Evolutionary conservation across 2,797 vertebrate species (phyloP).

Genomic region (Hemibagrus guttatus): DNA sequence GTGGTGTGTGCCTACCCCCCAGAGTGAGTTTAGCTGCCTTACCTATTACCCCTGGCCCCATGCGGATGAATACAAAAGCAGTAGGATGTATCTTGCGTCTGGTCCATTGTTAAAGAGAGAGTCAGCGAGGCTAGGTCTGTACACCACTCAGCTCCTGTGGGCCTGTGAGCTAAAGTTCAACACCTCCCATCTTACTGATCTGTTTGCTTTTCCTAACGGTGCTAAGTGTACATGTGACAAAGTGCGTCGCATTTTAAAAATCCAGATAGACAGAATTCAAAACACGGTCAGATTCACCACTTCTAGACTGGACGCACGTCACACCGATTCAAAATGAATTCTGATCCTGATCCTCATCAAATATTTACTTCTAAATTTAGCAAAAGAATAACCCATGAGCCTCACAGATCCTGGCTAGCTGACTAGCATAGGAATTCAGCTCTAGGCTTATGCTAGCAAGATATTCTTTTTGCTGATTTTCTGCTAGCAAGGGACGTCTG

Average conservation of each 20-base stretch:
- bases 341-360: background rate
- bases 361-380: background rate
- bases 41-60: constrained; percentile 75
- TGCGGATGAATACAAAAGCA: constrained; percentile 73
- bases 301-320: background rate
- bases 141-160: background rate
- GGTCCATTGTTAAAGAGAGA: constrained; percentile 74
- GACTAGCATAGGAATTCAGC: background rate
- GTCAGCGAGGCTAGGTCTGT: constrained; percentile 66
- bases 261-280: background rate
- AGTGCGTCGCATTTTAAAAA: background rate
- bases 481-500: background rate
- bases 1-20: constrained; percentile 59
- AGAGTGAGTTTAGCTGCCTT: constrained; percentile 69
- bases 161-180: background rate
- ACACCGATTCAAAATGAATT: background rate
- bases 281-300: background rate
- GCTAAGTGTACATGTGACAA: background rate
- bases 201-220: constrained; percentile 38
- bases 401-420: background rate
- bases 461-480: too few species aligned
- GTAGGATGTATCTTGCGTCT: constrained; percentile 71
- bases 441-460: background rate
- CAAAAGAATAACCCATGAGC: background rate
- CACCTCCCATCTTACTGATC: constrained; percentile 24